Conservation (phyloP, 2,113 vertebrate genomes). For the Gallinago jamesoni region DNA sequence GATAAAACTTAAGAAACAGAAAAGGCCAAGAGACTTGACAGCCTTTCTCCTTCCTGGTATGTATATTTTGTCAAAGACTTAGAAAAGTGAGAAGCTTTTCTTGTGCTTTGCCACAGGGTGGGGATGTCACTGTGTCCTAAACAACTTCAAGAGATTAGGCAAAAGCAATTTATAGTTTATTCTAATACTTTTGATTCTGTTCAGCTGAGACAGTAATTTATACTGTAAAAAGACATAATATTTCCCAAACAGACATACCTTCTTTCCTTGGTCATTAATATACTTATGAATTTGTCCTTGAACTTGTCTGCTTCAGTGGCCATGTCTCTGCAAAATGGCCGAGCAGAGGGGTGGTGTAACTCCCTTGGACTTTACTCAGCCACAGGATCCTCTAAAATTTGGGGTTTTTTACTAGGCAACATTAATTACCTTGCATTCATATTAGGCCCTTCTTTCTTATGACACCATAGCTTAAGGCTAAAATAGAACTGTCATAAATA, state of each 20-base stretch:
- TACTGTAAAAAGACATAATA: neutral
- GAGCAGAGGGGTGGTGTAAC: neutral
- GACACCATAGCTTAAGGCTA: neutral
- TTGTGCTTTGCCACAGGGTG: conserved; percentile 20
- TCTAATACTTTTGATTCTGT: neutral
- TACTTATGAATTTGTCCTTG: neutral
- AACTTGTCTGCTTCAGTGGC: neutral
- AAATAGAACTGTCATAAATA: neutral
- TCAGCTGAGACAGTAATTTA: neutral
- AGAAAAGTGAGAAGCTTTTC: neutral
- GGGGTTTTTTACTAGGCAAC: neutral
- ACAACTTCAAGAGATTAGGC: neutral
- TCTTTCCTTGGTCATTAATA: neutral
- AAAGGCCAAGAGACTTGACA: conserved; percentile 10
- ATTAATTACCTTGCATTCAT: neutral
- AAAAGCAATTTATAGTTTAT: neutral
- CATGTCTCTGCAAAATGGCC: neutral
- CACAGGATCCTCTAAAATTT: neutral
- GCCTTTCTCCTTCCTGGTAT: neutral
- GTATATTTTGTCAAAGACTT: neutral
- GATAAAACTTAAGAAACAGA: conserved; percentile 33
- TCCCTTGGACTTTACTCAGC: neutral
- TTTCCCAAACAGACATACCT: neutral
- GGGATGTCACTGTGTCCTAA: neutral
- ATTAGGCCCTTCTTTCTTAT: neutral